A percentile compares a stretch with the other conserved stretches of the same genome.
phyloP scores from a whole-genome alignment of 2,888 invertebrate genomes.

The Epinotia ramella region DNA sequence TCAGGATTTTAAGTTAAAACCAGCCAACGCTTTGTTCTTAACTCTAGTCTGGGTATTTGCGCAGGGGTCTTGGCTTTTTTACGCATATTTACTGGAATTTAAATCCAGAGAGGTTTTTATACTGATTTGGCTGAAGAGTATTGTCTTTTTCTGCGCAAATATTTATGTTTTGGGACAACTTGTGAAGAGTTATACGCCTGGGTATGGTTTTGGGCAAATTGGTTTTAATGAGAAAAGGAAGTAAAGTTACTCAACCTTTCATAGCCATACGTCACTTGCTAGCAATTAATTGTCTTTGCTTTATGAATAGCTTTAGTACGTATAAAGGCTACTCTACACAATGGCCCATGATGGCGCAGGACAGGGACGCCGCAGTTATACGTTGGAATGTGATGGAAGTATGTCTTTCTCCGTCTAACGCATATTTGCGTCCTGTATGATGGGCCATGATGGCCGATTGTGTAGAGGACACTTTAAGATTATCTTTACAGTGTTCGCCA shows the following conservation, averaged over 20 bases:
- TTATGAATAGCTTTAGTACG: no score
- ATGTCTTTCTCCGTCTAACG: no score
- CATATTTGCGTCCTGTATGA: no score
- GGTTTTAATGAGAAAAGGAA: constrained; percentile 22
- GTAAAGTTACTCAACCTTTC: neutral
- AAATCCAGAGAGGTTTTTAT: constrained; percentile 92
- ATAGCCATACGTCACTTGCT: neutral
- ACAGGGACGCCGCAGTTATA: no score
- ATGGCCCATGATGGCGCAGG: no score
- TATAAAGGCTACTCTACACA: no score
- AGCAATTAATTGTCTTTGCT: no score
- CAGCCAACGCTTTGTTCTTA: constrained; percentile 79
- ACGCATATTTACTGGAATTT: constrained; percentile 97
- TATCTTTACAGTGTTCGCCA: no score
- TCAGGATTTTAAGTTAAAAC: constrained; percentile 87
- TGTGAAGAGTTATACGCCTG: constrained; percentile 74
- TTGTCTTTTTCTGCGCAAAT: constrained; percentile 94
- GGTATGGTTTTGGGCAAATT: constrained; percentile 65
- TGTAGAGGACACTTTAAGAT: no score
- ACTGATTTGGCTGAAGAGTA: constrained; percentile 93
- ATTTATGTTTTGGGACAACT: constrained; percentile 87
- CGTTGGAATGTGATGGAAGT: no score
- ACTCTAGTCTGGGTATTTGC: constrained; percentile 87
- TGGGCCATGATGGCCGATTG: no score
- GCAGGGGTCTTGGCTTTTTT: constrained; percentile 94